These are phyloP conservation scores for Eptatretus atami DNA, from an alignment of 2,797 vertebrate species.

Conservation along the genomic window DNA sequence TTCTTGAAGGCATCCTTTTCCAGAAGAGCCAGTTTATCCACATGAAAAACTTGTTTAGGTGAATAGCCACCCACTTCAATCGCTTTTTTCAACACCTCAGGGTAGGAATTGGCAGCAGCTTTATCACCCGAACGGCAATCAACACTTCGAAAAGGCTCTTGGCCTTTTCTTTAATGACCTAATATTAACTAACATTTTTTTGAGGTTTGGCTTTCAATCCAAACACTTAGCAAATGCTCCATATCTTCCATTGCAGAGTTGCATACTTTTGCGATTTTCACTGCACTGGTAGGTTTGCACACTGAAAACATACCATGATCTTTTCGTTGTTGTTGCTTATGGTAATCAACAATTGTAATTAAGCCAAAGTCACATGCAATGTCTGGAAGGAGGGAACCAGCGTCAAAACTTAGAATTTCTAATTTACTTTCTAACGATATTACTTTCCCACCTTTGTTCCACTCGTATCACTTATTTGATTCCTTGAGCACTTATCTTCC, in stretches of 20 bases:
- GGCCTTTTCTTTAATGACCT: not conserved
- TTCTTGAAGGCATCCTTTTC: not conserved
- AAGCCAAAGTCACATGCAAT: too few species aligned
- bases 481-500: too few species aligned
- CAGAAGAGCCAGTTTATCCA: slow-evolving; percentile 1
- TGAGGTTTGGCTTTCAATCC: not conserved
- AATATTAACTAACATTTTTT: slow-evolving; percentile 1
- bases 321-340: not conserved
- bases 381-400: too few species aligned
- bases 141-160: not conserved
- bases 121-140: not conserved
- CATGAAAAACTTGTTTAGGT: slow-evolving; percentile 7
- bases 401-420: too few species aligned
- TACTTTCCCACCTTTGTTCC: too few species aligned
- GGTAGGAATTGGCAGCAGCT: not conserved
- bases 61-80: slow-evolving; percentile 6
- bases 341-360: too few species aligned
- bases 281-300: slow-evolving; percentile 5
- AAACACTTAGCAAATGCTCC: not conserved
- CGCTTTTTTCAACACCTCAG: slow-evolving; percentile 4
- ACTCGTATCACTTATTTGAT: too few species aligned
- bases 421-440: too few species aligned
- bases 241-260: slow-evolving; percentile 8
- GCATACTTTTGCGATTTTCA: slow-evolving; percentile 3
- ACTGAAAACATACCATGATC: not conserved